Evolutionary conservation across 2,113 vertebrate genomes (phyloP).

Genomic region (Antennarius striatus): DNA sequence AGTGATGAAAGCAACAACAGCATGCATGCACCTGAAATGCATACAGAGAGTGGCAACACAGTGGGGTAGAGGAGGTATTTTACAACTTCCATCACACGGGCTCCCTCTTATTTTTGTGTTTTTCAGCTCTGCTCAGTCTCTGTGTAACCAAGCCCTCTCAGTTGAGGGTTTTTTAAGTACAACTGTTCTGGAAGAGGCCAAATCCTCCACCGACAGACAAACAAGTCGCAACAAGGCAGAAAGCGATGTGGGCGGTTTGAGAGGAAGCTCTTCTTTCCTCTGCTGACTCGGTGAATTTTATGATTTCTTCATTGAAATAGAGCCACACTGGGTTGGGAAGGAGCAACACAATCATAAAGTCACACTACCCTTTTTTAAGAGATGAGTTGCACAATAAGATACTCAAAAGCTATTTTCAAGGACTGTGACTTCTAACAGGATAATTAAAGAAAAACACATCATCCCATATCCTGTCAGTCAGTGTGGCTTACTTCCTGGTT

Average conservation of each 20-base stretch:
- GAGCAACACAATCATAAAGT: conserved; percentile 32
- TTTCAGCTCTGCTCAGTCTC: conserved; percentile 28
- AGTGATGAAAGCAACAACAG: conserved; percentile 66
- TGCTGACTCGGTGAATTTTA: conserved; percentile 72
- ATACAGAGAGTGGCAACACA: conserved; percentile 40
- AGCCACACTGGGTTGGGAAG: conserved; percentile 34
- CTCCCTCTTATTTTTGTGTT: conserved; percentile 43
- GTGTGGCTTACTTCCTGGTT: conserved; percentile 70
- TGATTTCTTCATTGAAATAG: conserved; percentile 65
- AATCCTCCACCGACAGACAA: conserved; percentile 68
- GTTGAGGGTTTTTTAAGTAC: conserved; percentile 52
- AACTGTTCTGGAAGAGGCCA: conserved; percentile 65
- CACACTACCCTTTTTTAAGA: conserved; percentile 19
- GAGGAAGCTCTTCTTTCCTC: conserved; percentile 57
- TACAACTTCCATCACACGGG: conserved; percentile 43
- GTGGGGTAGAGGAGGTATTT: conserved; percentile 30
- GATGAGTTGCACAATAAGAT: conserved; percentile 29
- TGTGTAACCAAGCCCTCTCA: conserved; percentile 58
- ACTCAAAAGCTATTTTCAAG: conserved; percentile 34
- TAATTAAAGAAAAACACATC: conserved; percentile 41
- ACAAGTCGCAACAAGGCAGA: conserved; percentile 76
- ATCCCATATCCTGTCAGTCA: conserved; percentile 66
- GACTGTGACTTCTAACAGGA: conserved; percentile 37
- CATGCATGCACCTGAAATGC: conserved; percentile 63
- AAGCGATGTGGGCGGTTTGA: conserved; percentile 68